These are phyloP conservation scores for Rhipidura dahli DNA, from an alignment of 2,113 vertebrate genomes.

Conservation along the genomic window DNA sequence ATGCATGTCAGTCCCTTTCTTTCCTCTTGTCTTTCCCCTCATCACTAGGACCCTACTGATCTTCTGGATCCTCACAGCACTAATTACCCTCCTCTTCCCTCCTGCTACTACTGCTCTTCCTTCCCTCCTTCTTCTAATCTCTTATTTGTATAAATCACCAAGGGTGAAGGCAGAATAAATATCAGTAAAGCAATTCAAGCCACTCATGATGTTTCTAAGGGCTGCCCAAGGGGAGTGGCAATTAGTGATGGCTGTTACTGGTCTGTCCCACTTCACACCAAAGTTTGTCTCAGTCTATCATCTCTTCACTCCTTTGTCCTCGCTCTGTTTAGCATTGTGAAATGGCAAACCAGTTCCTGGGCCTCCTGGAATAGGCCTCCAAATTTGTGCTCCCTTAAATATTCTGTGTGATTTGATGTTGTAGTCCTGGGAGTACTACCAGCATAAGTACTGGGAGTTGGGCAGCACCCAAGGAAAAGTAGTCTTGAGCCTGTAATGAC, in stretches of 20 bases:
- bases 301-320: background rate
- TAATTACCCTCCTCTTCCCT: constrained; percentile 18
- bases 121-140: constrained; percentile 19
- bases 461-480: background rate
- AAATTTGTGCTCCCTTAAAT: background rate
- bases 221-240: background rate
- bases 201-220: background rate
- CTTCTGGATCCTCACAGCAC: background rate
- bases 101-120: background rate
- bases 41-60: background rate
- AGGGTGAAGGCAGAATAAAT: constrained; percentile 44
- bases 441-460: background rate
- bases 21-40: constrained; percentile 18
- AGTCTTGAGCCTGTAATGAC: background rate
- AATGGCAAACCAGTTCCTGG: background rate
- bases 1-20: background rate
- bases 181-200: background rate
- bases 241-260: background rate
- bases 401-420: background rate
- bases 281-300: background rate
- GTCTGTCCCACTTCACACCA: background rate
- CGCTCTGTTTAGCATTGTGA: background rate
- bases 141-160: constrained; percentile 24
- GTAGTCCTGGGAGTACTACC: background rate
- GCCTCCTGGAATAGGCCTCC: background rate